phyloP scores from a whole-genome alignment of 2,888 invertebrate species.

The Arrhopalites spinosus region DNA sequence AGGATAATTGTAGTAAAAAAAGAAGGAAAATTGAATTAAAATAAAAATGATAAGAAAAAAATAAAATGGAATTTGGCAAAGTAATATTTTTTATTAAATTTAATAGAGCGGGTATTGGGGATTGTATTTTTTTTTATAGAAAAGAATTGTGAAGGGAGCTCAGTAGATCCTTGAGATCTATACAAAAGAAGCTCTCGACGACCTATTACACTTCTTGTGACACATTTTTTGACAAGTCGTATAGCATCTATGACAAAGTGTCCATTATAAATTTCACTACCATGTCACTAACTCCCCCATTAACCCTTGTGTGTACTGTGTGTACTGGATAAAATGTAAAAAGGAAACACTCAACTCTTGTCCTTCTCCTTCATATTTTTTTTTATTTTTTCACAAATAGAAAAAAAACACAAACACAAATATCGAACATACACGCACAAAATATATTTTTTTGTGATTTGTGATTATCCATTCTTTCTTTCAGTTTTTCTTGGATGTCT shows the following conservation, averaged over 20 bases:
- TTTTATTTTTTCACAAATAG: not conserved
- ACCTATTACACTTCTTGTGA: constrained; percentile 30
- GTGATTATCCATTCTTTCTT: too few relatives aligned
- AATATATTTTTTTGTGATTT: too few relatives aligned
- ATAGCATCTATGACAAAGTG: constrained; percentile 34
- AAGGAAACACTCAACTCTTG: not conserved
- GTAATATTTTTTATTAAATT: too few relatives aligned
- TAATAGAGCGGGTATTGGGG: too few relatives aligned
- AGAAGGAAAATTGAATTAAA: too few relatives aligned
- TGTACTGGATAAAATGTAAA: not conserved
- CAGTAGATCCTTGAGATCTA: constrained; percentile 32
- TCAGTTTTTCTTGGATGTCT: too few relatives aligned
- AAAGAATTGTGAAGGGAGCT: not conserved
- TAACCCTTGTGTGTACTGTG: constrained; percentile 30
- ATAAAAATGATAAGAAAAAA: too few relatives aligned
- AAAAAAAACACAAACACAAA: not conserved
- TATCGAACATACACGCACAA: not conserved
- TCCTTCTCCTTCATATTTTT: not conserved
- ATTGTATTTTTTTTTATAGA: too few relatives aligned
- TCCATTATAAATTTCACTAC: constrained; percentile 33
- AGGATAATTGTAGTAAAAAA: too few relatives aligned
- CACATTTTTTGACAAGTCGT: constrained; percentile 26
- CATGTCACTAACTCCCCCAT: constrained; percentile 31
- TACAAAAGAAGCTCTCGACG: constrained; percentile 22
- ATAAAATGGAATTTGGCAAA: too few relatives aligned